phyloP scores from a whole-genome alignment of 2,888 invertebrate species.

The Athetis lepigone region DNA sequence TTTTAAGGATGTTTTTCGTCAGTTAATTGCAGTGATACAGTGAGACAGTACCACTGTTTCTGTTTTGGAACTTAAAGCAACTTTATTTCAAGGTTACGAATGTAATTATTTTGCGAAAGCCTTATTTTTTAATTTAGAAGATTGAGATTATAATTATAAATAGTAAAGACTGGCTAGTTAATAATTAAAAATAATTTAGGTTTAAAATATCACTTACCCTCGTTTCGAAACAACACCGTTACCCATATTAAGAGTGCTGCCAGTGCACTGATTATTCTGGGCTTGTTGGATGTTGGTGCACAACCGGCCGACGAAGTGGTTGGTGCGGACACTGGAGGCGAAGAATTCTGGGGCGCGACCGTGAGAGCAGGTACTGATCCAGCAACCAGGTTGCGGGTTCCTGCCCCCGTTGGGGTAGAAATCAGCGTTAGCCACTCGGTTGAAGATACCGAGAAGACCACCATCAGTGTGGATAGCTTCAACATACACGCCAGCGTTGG shows the following conservation, averaged over 20 bases:
- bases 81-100: no score
- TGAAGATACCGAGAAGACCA: slow-evolving; percentile 72
- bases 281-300: slow-evolving; percentile 71
- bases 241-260: slow-evolving; percentile 22
- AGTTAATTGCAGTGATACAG: no score
- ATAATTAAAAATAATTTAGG: neutral
- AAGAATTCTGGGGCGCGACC: slow-evolving; percentile 72
- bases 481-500: slow-evolving; percentile 71
- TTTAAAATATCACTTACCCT: slow-evolving; percentile 23
- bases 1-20: no score
- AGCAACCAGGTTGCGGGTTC: slow-evolving; percentile 79
- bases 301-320: slow-evolving; percentile 72
- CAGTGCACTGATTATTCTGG: slow-evolving; percentile 23
- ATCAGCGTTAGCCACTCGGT: slow-evolving; percentile 70
- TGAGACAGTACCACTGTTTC: no score
- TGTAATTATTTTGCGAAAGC: no score
- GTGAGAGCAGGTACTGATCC: slow-evolving; percentile 77
- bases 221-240: slow-evolving; percentile 36
- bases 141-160: no score
- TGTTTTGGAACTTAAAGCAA: no score
- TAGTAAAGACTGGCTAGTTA: no score
- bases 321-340: slow-evolving; percentile 72
- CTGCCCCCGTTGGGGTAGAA: slow-evolving; percentile 82
- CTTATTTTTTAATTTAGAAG: no score
- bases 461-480: slow-evolving; percentile 82